Conservation (phyloP, 92 coral and sea anemone genomes). For the Phenganax stokvisi region DNA sequence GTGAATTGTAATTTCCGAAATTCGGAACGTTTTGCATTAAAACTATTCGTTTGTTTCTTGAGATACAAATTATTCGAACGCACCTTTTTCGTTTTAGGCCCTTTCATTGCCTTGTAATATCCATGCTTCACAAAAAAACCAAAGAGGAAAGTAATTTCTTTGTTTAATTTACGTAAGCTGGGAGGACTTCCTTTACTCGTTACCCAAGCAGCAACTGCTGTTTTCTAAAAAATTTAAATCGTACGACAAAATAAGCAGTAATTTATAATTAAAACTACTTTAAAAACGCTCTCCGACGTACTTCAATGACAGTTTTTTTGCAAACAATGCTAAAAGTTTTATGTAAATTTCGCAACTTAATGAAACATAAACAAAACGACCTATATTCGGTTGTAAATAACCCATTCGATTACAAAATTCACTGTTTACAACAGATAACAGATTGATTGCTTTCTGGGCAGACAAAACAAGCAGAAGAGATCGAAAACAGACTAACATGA, state of each 20-base stretch:
- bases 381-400: slow-evolving; percentile 7
- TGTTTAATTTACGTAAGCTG: not conserved
- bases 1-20: not conserved
- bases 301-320: slow-evolving; percentile 10
- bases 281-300: not conserved
- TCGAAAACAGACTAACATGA: not conserved
- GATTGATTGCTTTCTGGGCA: not conserved
- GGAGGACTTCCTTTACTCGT: slow-evolving; percentile 7
- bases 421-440: not conserved
- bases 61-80: not conserved
- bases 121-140: not conserved
- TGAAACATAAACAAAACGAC: not conserved
- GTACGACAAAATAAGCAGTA: not conserved
- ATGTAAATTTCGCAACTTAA: slow-evolving; percentile 12
- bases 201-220: not conserved
- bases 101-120: not conserved
- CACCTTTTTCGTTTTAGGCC: slow-evolving; percentile 16
- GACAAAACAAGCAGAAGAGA: slow-evolving; percentile 1
- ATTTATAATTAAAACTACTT: not conserved
- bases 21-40: not conserved
- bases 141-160: not conserved
- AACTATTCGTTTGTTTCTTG: not conserved
- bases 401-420: slow-evolving; percentile 1
- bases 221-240: not conserved
- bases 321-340: slow-evolving; percentile 15